These are phyloP conservation scores for Molorchus minor DNA, from an alignment of 2,888 invertebrate genomes.

Conservation along the genomic window DNA sequence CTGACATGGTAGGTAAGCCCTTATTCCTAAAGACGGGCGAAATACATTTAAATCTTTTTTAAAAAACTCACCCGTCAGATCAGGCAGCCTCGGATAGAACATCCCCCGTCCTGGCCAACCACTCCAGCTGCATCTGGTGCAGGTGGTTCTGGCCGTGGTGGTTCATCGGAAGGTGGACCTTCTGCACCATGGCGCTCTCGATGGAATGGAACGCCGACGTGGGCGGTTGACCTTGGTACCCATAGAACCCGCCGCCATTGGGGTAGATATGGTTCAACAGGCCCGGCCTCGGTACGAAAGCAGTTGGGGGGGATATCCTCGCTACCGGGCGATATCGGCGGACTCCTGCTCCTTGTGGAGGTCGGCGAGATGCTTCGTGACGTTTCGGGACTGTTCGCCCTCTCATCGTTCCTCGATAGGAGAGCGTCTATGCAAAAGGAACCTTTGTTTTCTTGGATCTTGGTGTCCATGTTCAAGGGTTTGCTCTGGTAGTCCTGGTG, in stretches of 20 bases:
- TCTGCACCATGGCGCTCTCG: constrained; percentile 65
- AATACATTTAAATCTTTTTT: not conserved
- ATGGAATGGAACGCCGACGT: constrained; percentile 67
- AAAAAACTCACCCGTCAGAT: constrained; percentile 74
- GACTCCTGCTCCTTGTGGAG: constrained; percentile 76
- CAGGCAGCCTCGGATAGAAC: constrained; percentile 89
- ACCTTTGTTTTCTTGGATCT: constrained; percentile 63
- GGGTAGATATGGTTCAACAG: constrained; percentile 64
- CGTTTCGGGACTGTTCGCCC: constrained; percentile 53
- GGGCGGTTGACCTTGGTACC: constrained; percentile 64
- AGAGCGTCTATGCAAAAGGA: constrained; percentile 93
- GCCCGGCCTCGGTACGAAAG: constrained; percentile 70
- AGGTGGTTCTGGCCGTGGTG: constrained; percentile 66
- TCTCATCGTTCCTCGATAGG: constrained; percentile 67
- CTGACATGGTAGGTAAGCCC: too few species aligned
- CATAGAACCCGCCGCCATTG: constrained; percentile 54
- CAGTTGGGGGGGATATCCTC: constrained; percentile 71
- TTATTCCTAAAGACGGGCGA: too few species aligned
- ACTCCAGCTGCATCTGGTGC: constrained; percentile 86
- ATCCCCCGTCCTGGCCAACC: constrained; percentile 89
- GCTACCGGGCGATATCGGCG: constrained; percentile 86
- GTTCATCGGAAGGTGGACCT: constrained; percentile 62
- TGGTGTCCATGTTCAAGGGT: constrained; percentile 58
- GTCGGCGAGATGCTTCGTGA: constrained; percentile 60
- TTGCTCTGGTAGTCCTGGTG: constrained; percentile 46